A percentile compares a stretch with the other conserved stretches of the same genome.
Evolutionary conservation across 2,888 invertebrate species (phyloP).

Genomic region (Cremastobaeus sp.): DNA sequence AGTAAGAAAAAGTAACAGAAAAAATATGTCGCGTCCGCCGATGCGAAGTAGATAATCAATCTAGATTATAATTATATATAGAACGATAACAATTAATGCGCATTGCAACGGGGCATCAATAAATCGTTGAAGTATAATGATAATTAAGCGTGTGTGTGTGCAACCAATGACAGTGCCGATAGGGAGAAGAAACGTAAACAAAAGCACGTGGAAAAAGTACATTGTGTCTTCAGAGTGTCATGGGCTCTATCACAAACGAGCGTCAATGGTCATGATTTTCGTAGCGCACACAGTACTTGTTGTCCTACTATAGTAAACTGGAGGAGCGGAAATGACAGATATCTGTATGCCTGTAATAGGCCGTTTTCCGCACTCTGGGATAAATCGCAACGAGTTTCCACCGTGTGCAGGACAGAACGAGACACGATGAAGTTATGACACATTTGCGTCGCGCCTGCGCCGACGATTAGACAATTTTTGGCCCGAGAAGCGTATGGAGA

Average conservation of each 20-base stretch:
- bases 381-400: no score
- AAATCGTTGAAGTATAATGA: slow-evolving; percentile 66
- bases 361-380: no score
- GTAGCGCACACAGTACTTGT: no score
- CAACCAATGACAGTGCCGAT: slow-evolving; percentile 64
- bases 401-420: no score
- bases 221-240: no score
- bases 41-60: slow-evolving; percentile 69
- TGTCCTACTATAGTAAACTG: no score
- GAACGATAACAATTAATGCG: slow-evolving; percentile 66
- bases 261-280: no score
- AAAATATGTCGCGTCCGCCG: slow-evolving; percentile 24
- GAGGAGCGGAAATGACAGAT: no score
- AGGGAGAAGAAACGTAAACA: slow-evolving; percentile 52
- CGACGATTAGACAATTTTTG: slow-evolving; percentile 47
- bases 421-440: no score
- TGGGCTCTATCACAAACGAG: no score
- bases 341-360: no score
- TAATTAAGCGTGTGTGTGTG: slow-evolving; percentile 67
- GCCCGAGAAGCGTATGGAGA: slow-evolving; percentile 9
- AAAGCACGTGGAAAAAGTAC: not conserved
- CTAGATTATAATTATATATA: slow-evolving; percentile 70
- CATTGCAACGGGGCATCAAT: slow-evolving; percentile 59
- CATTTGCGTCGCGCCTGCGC: slow-evolving; percentile 50
- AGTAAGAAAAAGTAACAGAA: slow-evolving; percentile 22